phyloP scores from a whole-genome alignment of 1,140 invertebrate species.

The Neotoxoptera formosana region DNA sequence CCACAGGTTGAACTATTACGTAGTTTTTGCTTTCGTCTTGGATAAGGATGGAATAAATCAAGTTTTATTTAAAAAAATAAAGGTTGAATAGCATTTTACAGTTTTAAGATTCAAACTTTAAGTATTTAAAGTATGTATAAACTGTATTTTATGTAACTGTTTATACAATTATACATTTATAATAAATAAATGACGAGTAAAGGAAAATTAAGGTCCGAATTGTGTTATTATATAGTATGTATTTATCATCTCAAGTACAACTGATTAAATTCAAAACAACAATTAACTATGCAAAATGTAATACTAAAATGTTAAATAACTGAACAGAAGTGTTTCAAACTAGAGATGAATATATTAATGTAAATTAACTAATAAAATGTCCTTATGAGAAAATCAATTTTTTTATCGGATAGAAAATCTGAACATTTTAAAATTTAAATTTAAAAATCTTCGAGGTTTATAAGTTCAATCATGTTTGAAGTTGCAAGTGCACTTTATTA shows the following conservation, averaged over 20 bases:
- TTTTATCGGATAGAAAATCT: background rate
- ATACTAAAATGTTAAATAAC: conserved; percentile 15
- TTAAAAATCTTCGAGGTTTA: background rate
- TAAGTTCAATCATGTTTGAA: background rate
- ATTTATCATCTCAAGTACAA: background rate
- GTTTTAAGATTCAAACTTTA: background rate
- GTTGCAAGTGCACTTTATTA: background rate
- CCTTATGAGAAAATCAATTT: background rate
- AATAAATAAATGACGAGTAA: background rate
- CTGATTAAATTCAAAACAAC: background rate
- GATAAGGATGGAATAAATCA: background rate
- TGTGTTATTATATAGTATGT: background rate
- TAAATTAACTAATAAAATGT: background rate
- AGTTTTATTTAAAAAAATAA: background rate
- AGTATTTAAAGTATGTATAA: background rate
- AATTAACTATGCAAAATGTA: conserved; percentile 3
- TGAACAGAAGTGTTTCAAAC: background rate
- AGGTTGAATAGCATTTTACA: background rate
- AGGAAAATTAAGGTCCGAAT: background rate
- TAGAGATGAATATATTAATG: background rate
- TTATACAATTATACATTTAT: background rate
- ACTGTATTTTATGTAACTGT: background rate
- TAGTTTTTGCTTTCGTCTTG: background rate
- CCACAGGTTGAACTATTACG: too few relatives aligned
- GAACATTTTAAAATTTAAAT: background rate